Evolutionary conservation across 2,888 invertebrate genomes (phyloP).

Genomic region (Eumerus sabulonum): DNA sequence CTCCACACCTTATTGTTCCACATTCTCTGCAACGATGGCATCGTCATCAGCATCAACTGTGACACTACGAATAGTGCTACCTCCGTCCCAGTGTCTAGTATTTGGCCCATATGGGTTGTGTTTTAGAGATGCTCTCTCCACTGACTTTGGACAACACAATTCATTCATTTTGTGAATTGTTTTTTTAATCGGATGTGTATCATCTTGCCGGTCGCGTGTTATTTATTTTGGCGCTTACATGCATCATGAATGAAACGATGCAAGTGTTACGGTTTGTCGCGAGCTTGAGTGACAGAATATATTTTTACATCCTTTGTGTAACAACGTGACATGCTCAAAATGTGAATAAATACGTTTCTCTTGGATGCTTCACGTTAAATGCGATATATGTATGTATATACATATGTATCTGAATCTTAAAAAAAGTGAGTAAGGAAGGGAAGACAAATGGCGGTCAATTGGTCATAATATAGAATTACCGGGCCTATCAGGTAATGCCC

Average conservation of each 20-base stretch:
- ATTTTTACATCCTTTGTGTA: slow-evolving; percentile 20
- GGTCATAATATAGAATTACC: too few relatives aligned
- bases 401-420: too few relatives aligned
- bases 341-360: too few relatives aligned
- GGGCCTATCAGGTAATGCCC: too few relatives aligned
- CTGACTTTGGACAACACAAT: slow-evolving; percentile 54
- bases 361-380: too few relatives aligned
- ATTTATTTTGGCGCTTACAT: slow-evolving; percentile 64
- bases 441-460: too few relatives aligned
- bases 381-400: too few relatives aligned
- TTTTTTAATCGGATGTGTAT: slow-evolving; percentile 64
- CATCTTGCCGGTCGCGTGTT: slow-evolving; percentile 61
- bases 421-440: too few relatives aligned
- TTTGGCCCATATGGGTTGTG: slow-evolving; percentile 56
- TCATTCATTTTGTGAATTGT: slow-evolving; percentile 59
- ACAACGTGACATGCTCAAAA: too few relatives aligned
- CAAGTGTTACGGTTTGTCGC: slow-evolving; percentile 57
- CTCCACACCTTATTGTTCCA: slow-evolving; percentile 54
- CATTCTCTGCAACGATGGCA: slow-evolving; percentile 48
- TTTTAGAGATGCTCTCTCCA: slow-evolving; percentile 19
- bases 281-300: slow-evolving; percentile 24
- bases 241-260: slow-evolving; percentile 17
- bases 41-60: slow-evolving; percentile 22
- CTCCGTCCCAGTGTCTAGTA: too few relatives aligned
- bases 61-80: background rate